These are phyloP conservation scores for Lithobates sylvaticus DNA, from an alignment of 2,797 vertebrate species.

Conservation along the genomic window DNA sequence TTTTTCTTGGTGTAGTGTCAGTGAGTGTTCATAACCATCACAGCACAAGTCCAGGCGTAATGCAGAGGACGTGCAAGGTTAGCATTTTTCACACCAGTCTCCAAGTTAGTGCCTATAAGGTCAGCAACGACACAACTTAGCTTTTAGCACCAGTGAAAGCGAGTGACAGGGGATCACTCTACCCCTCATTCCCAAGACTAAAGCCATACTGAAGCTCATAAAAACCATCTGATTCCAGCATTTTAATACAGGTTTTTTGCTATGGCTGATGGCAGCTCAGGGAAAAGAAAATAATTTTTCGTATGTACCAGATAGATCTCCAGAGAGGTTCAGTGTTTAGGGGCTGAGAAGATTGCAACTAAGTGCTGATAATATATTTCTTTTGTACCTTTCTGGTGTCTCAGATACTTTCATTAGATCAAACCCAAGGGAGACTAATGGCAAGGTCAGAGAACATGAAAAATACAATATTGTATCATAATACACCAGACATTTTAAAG, in stretches of 20 bases:
- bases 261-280: constrained; percentile 27
- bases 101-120: constrained; percentile 15
- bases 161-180: constrained; percentile 42
- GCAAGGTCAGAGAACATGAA: constrained; percentile 50
- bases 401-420: constrained; percentile 42
- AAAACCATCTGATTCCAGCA: constrained; percentile 31
- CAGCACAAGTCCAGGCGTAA: neutral
- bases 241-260: constrained; percentile 39
- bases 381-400: constrained; percentile 44
- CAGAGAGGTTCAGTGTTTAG: constrained; percentile 32
- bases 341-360: constrained; percentile 31
- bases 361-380: constrained; percentile 48
- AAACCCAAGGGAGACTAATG: constrained; percentile 26
- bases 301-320: constrained; percentile 38
- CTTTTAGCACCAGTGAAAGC: constrained; percentile 56
- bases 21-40: constrained; percentile 7
- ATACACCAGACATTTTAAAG: constrained; percentile 8
- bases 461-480: constrained; percentile 27
- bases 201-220: constrained; percentile 48
- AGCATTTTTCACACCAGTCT: constrained; percentile 49
- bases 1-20: neutral
- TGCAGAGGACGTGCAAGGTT: constrained; percentile 51
- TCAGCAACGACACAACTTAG: constrained; percentile 49
- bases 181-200: neutral
- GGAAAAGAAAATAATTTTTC: constrained; percentile 41